Evolutionary conservation across 2,888 invertebrate genomes (phyloP), one percentile per base, ranked within the genome.

Genomic region (Pachliopta kotzebuea): DNA sequence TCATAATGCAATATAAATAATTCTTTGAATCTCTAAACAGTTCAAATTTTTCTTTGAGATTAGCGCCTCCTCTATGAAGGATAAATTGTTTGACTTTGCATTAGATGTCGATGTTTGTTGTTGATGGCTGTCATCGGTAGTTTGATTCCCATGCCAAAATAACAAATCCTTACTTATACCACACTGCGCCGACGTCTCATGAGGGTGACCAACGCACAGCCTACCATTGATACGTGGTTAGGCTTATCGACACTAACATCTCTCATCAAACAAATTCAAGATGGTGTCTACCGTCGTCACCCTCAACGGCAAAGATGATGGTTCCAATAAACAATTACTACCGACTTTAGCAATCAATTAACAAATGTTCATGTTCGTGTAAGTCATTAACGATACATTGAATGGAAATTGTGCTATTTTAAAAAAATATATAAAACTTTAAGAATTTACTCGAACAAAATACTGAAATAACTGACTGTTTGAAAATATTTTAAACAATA

Each of bases 141-240:
- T n/a, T 20, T 49, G 4, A 37, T 37, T 37, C 2, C 37, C 0
- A 2, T 37, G 11, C 50, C 50, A 7, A 21, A 21, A 21, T 52
- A 52, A 52, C 50, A 52, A 23, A 52, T 52, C 50, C 50, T 52
- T 8, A 52, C 21, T 9, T 21, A 21, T 52, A 52, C 50, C 50
- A 21, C 21, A 7, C 50, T n/a, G 11, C 21, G 50, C 50, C 20
- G 2, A 52, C 21, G 50, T 21, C 6, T 21, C 21, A 21, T 52
- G 21, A 52, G 20, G 50, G 50, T 21, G 21, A 52, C 9, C 1
- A 21, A 21, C 20, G 50, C n/a, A 21, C 11, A 9, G n/a, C 20
- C 6, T 20, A 49, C n/a, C 18, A 49, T 20, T 4, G 9, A 49
- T 52, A 42, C 4, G 3, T 52, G 21, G 50, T 52, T 21, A n/a